Evolutionary conservation across 2,797 vertebrate species (phyloP).

Genomic region (Simalia tracyae): DNA sequence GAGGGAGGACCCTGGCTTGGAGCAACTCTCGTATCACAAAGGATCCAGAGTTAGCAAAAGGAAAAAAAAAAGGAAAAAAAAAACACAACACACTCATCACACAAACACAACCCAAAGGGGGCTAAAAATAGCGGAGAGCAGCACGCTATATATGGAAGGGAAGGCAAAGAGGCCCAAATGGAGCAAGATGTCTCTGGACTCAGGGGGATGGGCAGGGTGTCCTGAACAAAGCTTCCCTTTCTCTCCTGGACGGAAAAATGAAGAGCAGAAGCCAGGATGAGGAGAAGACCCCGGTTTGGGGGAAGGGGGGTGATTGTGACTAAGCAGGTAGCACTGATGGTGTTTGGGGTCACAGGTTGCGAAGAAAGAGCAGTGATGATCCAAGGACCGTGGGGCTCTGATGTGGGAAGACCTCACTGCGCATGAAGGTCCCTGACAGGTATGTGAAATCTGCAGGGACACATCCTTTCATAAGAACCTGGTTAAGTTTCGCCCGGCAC

Average conservation of each 20-base stretch:
- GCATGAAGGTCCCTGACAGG: neutral
- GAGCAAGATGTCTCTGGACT: constrained; percentile 57
- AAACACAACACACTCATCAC: neutral
- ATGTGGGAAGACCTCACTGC: too few relatives aligned
- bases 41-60: constrained; percentile 64
- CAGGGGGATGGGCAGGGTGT: constrained; percentile 55
- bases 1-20: constrained; percentile 43
- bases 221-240: constrained; percentile 44
- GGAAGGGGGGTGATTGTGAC: neutral
- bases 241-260: constrained; percentile 25
- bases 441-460: too few relatives aligned
- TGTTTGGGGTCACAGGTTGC: neutral
- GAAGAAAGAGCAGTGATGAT: neutral
- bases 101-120: constrained; percentile 52
- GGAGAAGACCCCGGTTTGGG: constrained; percentile 12
- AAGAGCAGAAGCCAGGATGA: neutral
- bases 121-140: constrained; percentile 80
- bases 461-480: neutral
- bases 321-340: neutral
- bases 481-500: neutral
- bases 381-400: neutral
- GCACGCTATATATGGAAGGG: constrained; percentile 80
- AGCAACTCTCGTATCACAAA: constrained; percentile 71
- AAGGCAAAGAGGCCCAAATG: constrained; percentile 70
- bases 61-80: neutral